Evolutionary conservation across 2,113 vertebrate species (phyloP).

Genomic region (Oreocharis arfaki): DNA sequence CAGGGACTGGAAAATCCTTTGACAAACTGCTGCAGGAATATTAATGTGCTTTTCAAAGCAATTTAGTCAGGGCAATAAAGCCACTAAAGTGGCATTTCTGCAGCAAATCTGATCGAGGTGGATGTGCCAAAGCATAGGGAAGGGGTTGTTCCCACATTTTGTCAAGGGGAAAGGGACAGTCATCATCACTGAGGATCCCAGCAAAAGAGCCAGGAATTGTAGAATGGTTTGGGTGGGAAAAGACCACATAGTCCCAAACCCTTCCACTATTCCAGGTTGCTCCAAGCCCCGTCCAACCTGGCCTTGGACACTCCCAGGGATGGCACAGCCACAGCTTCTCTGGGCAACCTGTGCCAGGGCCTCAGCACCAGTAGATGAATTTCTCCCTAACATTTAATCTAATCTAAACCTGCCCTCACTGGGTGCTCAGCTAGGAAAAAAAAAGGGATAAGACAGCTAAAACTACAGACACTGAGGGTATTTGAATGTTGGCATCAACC

Average conservation of each 20-base stretch:
- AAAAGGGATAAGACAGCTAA: neutral
- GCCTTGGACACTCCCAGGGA: neutral
- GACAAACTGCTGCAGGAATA: neutral
- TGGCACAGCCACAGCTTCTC: neutral
- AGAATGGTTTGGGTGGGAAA: neutral
- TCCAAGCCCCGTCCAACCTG: accelerated
- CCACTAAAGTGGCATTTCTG: neutral
- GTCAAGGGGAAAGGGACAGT: neutral
- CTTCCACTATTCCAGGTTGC: neutral
- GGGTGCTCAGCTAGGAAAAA: neutral
- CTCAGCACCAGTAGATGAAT: accelerated
- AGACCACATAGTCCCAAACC: neutral
- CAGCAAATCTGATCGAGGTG: neutral
- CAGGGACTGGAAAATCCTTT: neutral
- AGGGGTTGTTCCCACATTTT: neutral
- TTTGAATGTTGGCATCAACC: neutral
- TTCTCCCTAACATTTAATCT: neutral
- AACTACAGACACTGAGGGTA: neutral
- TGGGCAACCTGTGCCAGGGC: neutral
- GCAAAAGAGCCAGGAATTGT: neutral
- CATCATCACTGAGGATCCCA: neutral
- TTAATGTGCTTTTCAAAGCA: neutral
- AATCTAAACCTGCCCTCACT: neutral
- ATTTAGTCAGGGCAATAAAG: neutral
- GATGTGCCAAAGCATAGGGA: neutral